phyloP scores from a whole-genome alignment of 2,888 invertebrate species.

The Drosophila borborema region DNA sequence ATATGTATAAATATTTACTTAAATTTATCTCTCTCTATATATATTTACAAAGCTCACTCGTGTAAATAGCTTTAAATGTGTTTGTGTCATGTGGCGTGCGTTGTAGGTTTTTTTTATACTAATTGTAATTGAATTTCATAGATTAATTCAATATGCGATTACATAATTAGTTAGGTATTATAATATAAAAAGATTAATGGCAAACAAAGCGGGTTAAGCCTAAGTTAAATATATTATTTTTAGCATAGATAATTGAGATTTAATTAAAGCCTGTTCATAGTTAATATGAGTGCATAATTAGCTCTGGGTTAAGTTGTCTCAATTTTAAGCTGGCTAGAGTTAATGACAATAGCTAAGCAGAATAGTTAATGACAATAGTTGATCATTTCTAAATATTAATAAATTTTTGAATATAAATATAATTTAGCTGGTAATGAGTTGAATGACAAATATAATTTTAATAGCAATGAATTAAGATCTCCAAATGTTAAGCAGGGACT shows the following conservation, averaged over 20 bases:
- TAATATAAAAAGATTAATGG: neutral
- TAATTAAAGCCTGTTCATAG: neutral
- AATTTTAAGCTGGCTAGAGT: neutral
- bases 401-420: too few relatives aligned
- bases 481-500: too few relatives aligned
- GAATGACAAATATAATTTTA: too few relatives aligned
- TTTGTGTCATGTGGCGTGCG: constrained; percentile 11
- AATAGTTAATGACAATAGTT: too few relatives aligned
- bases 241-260: constrained; percentile 1
- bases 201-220: neutral
- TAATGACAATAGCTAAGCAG: neutral
- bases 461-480: too few relatives aligned
- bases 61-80: constrained; percentile 21
- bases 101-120: neutral
- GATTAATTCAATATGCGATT: neutral
- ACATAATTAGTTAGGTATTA: neutral
- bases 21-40: neutral
- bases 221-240: neutral
- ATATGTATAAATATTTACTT: neutral
- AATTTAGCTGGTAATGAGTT: too few relatives aligned
- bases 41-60: neutral
- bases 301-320: too few relatives aligned
- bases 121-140: neutral
- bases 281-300: neutral
- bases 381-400: too few relatives aligned